Percentiles rank a stretch among this genome's conserved stretches.
Conservation (phyloP, 2,888 invertebrate genomes). For the Hydriomena furcata region DNA sequence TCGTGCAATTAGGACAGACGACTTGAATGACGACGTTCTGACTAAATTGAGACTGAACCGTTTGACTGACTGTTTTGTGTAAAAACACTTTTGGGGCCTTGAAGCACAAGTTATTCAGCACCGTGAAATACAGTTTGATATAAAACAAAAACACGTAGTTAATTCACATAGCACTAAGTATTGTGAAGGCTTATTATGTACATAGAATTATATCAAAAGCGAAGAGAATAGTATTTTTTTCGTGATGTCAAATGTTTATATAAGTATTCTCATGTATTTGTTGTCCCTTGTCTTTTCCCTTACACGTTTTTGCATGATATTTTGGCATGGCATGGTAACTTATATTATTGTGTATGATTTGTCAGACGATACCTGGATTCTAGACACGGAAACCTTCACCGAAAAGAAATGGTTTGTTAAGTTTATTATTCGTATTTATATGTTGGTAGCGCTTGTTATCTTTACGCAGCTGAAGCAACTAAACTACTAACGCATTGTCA, state of each 20-base stretch:
- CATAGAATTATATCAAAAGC: conserved; percentile 22
- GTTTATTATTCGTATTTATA: conserved; percentile 58
- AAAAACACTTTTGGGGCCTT: conserved; percentile 33
- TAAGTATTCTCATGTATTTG: conserved; percentile 43
- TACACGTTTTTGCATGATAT: conserved; percentile 71
- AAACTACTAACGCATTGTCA: conserved; percentile 48
- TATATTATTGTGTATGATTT: conserved; percentile 76
- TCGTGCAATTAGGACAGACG: conserved; percentile 55
- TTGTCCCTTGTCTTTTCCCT: conserved; percentile 45
- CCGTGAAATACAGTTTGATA: conserved; percentile 30
- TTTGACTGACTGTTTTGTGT: conserved; percentile 31
- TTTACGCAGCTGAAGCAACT: conserved; percentile 46
- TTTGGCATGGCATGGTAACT: conserved; percentile 80
- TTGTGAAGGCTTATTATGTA: conserved; percentile 30
- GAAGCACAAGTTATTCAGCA: conserved; percentile 35
- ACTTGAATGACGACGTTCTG: conserved; percentile 37
- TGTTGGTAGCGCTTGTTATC: conserved; percentile 48
- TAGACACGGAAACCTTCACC: conserved; percentile 75
- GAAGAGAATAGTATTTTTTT: conserved; percentile 3
- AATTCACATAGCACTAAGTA: conserved; percentile 35
- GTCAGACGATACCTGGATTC: conserved; percentile 82
- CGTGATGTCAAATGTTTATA: conserved; percentile 33
- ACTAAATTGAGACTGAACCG: conserved; percentile 31
- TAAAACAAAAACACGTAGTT: conserved; percentile 24
- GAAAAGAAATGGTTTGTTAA: conserved; percentile 77